Conservation (phyloP, 2,113 vertebrate species). For the Archocentrus centrarchus region DNA sequence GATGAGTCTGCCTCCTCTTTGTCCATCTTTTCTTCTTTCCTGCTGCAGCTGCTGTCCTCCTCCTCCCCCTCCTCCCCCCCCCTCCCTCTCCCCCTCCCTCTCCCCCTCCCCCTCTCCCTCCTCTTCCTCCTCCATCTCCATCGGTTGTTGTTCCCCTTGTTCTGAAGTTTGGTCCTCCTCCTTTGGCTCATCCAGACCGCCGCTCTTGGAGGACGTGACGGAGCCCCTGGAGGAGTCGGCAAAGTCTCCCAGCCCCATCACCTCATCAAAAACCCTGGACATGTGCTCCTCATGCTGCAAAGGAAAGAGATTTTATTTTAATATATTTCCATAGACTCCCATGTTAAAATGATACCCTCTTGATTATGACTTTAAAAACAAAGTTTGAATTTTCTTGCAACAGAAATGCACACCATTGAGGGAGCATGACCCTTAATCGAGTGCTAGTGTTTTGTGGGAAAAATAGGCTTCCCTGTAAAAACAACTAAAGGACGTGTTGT, state of each 20-base stretch:
- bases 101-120: slow-evolving; percentile 43
- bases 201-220: slow-evolving; percentile 64
- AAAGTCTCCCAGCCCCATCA: slow-evolving; percentile 74
- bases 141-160: slow-evolving; percentile 38
- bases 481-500: background rate
- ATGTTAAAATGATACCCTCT: background rate
- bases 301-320: background rate
- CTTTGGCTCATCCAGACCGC: slow-evolving; percentile 52
- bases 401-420: background rate
- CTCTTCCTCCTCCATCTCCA: background rate
- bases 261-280: slow-evolving; percentile 75
- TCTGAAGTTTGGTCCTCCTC: slow-evolving; percentile 40
- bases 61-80: slow-evolving; percentile 61
- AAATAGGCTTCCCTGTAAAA: background rate
- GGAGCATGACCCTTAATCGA: rapidly evolving
- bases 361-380: background rate
- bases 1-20: slow-evolving; percentile 33
- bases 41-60: slow-evolving; percentile 62
- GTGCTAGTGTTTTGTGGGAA: background rate
- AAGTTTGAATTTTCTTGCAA: background rate
- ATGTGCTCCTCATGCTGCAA: slow-evolving; percentile 69
- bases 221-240: slow-evolving; percentile 71
- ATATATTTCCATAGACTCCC: background rate
- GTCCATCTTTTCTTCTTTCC: slow-evolving; percentile 53
- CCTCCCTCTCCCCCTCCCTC: slow-evolving; percentile 28